Evolutionary conservation across 2,797 vertebrate species (phyloP).

Genomic region (Loris lydekkerianus): DNA sequence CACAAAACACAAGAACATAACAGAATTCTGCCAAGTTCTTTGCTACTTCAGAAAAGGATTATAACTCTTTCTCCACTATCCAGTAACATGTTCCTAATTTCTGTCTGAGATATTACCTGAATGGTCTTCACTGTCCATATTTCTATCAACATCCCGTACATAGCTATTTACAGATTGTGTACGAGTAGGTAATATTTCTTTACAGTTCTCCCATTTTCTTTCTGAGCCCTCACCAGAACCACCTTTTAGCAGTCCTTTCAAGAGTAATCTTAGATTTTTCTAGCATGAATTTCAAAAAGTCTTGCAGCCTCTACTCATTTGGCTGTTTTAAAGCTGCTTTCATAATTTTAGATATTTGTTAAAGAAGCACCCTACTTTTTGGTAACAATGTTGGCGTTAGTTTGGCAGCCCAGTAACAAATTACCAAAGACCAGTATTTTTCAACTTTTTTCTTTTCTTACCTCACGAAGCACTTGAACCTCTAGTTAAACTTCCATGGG

Average conservation of each 20-base stretch:
- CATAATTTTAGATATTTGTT: not conserved
- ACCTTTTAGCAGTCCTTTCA: not conserved
- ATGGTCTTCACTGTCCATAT: too few species aligned
- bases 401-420: not conserved
- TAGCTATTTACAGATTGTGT: not conserved
- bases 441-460: too few species aligned
- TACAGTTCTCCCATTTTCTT: not conserved
- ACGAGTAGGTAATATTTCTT: not conserved
- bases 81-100: not conserved
- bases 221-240: not conserved
- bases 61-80: not conserved
- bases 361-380: not conserved
- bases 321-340: not conserved
- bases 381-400: not conserved
- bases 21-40: not conserved
- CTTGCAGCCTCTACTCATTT: not conserved
- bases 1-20: not conserved
- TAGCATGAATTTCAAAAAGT: not conserved
- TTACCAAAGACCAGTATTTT: not conserved
- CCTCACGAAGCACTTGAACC: too few species aligned
- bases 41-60: not conserved
- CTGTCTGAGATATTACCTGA: not conserved
- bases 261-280: not conserved
- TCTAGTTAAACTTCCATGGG: too few species aligned
- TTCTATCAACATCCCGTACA: not conserved